Percentiles rank a stretch among this genome's conserved stretches.
Conservation (phyloP, 2,113 vertebrate species). For the Ivindomyrus marchei region DNA sequence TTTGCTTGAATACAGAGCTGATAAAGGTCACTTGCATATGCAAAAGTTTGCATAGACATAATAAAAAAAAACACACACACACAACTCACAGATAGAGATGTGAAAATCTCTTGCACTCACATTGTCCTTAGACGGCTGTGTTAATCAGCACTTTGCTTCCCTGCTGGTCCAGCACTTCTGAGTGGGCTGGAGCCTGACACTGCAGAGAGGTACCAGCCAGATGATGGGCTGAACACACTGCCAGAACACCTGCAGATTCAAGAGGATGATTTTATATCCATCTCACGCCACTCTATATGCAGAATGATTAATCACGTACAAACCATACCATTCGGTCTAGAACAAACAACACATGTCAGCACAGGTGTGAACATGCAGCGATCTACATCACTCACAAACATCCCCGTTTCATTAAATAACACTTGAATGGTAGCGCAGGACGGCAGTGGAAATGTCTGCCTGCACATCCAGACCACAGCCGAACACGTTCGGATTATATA, state of each 20-base stretch:
- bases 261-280: background rate
- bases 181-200: background rate
- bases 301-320: background rate
- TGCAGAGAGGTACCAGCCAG: background rate
- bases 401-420: background rate
- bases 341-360: background rate
- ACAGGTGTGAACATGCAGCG: background rate
- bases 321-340: background rate
- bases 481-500: background rate
- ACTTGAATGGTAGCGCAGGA: background rate
- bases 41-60: background rate
- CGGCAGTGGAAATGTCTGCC: background rate
- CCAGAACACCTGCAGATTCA: background rate
- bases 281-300: background rate
- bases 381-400: background rate
- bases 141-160: background rate
- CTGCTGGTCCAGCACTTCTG: background rate
- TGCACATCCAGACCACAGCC: background rate
- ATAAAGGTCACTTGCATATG: constrained; percentile 9
- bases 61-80: background rate
- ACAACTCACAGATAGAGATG: background rate
- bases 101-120: background rate
- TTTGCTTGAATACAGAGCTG: background rate
- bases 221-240: background rate
- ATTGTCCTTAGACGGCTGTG: background rate